Percentiles rank a stretch among this genome's conserved stretches.
These are phyloP conservation scores for Caerostris darwini DNA, from an alignment of 1,140 invertebrate genomes.

Conservation along the genomic window DNA sequence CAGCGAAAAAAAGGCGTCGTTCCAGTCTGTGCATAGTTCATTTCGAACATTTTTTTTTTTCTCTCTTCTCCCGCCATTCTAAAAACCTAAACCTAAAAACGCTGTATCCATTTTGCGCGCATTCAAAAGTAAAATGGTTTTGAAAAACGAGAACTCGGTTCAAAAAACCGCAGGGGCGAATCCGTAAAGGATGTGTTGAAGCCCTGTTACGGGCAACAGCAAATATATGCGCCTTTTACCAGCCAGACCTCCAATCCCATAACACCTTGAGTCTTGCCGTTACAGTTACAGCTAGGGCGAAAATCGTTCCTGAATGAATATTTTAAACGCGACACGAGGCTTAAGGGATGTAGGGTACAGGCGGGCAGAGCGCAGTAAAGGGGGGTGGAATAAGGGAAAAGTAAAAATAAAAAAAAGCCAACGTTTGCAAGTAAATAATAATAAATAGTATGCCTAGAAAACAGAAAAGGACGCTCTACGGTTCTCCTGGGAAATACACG, in stretches of 20 bases:
- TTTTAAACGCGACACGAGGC: slow-evolving; percentile 72
- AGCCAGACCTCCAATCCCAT: slow-evolving; percentile 69
- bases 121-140: slow-evolving; percentile 28
- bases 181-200: slow-evolving; percentile 39
- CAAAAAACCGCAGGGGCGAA: slow-evolving; percentile 72
- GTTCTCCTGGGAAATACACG: slow-evolving; percentile 46
- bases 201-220: slow-evolving; percentile 61
- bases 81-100: background rate
- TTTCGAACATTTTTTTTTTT: background rate
- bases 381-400: background rate
- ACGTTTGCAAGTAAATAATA: slow-evolving; percentile 63
- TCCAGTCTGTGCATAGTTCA: background rate
- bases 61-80: background rate
- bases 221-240: slow-evolving; percentile 64
- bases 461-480: slow-evolving; percentile 51
- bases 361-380: background rate
- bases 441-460: slow-evolving; percentile 58
- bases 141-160: slow-evolving; percentile 3
- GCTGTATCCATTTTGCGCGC: slow-evolving; percentile 12
- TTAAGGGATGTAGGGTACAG: slow-evolving; percentile 53
- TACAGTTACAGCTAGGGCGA: slow-evolving; percentile 63
- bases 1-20: background rate
- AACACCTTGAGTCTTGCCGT: slow-evolving; percentile 42
- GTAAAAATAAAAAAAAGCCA: slow-evolving; percentile 7
- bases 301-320: slow-evolving; percentile 72